Conservation (phyloP, 2,113 vertebrate genomes). For the Melanerpes formicivorus region DNA sequence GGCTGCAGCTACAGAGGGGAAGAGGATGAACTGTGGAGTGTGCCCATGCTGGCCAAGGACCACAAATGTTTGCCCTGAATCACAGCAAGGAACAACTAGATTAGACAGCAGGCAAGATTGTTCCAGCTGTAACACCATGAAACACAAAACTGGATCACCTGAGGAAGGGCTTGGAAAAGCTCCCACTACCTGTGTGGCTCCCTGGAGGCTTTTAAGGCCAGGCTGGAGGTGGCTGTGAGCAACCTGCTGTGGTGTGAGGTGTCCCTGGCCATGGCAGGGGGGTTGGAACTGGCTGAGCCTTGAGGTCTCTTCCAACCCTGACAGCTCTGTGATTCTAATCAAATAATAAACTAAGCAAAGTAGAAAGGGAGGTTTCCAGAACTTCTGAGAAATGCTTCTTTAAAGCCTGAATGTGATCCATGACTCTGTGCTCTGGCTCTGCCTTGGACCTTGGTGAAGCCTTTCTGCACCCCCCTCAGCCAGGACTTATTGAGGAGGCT, state of each 20-base stretch:
- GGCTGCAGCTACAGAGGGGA: not conserved
- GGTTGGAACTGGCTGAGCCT: too few relatives aligned
- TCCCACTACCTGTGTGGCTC: not conserved
- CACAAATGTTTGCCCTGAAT: not conserved
- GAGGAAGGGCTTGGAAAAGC: not conserved
- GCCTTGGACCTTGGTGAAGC: not conserved
- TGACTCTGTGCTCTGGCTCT: not conserved
- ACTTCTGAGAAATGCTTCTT: not conserved
- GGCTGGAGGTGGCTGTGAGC: too few relatives aligned
- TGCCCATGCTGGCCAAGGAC: not conserved
- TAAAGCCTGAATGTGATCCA: not conserved
- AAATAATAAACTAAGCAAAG: not conserved
- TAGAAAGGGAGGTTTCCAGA: not conserved
- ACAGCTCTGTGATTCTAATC: too few relatives aligned
- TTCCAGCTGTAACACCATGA: not conserved
- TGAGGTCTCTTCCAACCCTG: too few relatives aligned
- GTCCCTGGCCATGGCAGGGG: too few relatives aligned
- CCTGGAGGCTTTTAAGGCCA: too few relatives aligned
- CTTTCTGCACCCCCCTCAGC: not conserved
- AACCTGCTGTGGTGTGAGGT: too few relatives aligned
- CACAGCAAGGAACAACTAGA: constrained; percentile 2
- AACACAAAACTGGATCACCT: not conserved
- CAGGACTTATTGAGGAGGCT: not conserved
- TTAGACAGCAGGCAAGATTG: constrained; percentile 13
- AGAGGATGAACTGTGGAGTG: not conserved